A percentile compares a stretch with the other conserved stretches of the same genome.
Conservation (phyloP, 2,888 invertebrate species). For the Rotaria magnacalcarata region DNA sequence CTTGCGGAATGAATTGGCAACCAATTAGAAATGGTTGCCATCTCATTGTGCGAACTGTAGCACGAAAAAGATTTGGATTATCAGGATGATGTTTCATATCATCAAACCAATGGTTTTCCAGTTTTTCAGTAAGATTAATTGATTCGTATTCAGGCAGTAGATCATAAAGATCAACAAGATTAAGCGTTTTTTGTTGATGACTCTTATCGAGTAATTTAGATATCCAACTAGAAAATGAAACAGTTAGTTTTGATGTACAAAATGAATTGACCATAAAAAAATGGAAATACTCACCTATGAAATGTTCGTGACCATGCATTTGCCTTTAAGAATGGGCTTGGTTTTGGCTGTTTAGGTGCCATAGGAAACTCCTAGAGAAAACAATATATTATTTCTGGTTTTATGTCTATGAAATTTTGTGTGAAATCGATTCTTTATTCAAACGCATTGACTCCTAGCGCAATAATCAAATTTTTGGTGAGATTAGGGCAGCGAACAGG, state of each 20-base stretch:
- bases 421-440: no score
- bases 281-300: no score
- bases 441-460: no score
- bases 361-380: no score
- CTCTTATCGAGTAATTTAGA: neutral
- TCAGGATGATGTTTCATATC: neutral
- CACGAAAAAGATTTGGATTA: neutral
- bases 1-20: neutral
- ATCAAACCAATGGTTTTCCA: conserved; percentile 14
- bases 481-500: no score
- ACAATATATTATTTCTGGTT: no score
- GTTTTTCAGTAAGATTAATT: neutral
- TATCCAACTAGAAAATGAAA: neutral
- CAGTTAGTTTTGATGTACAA: neutral
- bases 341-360: no score
- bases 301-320: no score
- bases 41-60: neutral
- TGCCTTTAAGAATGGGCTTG: no score
- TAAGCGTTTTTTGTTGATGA: neutral
- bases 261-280: no score
- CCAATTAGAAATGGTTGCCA: neutral
- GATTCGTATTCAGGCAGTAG: neutral
- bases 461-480: no score
- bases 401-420: no score
- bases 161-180: neutral